phyloP scores from a whole-genome alignment of 2,113 vertebrate species.

The Cyprinodon brontotheroides region DNA sequence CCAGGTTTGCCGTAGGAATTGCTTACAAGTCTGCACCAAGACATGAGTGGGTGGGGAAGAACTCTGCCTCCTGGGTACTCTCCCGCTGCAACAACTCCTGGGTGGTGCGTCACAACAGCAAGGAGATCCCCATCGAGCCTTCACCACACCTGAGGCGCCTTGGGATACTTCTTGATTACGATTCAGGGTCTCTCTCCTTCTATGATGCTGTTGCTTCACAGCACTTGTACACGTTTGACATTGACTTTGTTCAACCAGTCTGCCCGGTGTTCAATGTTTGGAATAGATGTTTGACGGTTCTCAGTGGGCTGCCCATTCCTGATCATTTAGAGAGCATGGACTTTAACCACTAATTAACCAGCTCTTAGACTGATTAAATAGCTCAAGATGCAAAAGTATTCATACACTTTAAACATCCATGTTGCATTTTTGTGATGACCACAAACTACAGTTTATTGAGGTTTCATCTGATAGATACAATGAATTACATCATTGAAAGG shows the following conservation, averaged over 20 bases:
- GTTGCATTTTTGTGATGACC: not conserved
- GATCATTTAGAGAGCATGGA: slow-evolving; percentile 93
- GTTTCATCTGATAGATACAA: not conserved
- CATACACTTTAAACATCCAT: not conserved
- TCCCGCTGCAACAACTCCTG: slow-evolving; percentile 95
- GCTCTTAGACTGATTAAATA: not conserved
- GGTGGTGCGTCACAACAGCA: slow-evolving; percentile 94
- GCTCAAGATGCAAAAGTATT: not conserved
- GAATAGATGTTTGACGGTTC: slow-evolving; percentile 96
- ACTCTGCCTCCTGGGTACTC: slow-evolving; percentile 93
- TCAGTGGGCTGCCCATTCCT: slow-evolving; percentile 96
- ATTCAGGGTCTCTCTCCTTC: slow-evolving; percentile 91
- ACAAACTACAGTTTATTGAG: not conserved
- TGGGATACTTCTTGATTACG: slow-evolving; percentile 95
- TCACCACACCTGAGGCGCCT: slow-evolving; percentile 91
- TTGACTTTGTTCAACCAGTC: slow-evolving; percentile 91
- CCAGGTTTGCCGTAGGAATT: slow-evolving; percentile 96
- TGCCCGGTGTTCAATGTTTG: slow-evolving; percentile 97
- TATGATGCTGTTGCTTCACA: slow-evolving; percentile 94
- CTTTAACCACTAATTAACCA: slow-evolving; percentile 80
- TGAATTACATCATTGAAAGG: not conserved
- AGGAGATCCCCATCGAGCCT: slow-evolving; percentile 92
- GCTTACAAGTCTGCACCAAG: slow-evolving; percentile 96
- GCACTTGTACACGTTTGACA: slow-evolving; percentile 94
- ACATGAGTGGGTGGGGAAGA: slow-evolving; percentile 97